Conservation (phyloP, 2,888 invertebrate species). For the Nysson spinosus region DNA sequence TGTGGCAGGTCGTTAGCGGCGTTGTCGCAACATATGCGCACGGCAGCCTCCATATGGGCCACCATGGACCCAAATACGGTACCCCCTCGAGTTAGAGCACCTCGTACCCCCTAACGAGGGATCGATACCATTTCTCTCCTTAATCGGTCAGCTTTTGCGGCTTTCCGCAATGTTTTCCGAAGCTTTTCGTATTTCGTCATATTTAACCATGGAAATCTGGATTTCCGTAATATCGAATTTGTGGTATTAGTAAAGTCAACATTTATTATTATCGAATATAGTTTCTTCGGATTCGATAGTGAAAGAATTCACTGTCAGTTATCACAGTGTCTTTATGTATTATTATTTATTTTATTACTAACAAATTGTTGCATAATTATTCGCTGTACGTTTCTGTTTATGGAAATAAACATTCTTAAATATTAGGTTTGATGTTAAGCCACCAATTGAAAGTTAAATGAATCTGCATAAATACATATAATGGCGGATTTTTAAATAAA, state of each 20-base stretch:
- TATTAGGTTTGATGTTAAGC: too few relatives aligned
- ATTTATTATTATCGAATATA: too few relatives aligned
- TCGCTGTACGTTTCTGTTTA: too few relatives aligned
- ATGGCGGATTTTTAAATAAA: too few relatives aligned
- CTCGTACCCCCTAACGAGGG: conserved; percentile 52
- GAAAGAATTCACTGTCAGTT: too few relatives aligned
- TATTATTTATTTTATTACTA: too few relatives aligned
- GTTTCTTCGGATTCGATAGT: too few relatives aligned
- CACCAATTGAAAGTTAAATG: too few relatives aligned
- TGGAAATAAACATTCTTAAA: too few relatives aligned
- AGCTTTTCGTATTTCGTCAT: background rate
- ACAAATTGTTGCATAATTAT: too few relatives aligned
- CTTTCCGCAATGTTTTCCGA: conserved; percentile 43
- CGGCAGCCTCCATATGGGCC: conserved; percentile 77
- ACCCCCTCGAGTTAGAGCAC: conserved; percentile 54
- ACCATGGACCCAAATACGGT: conserved; percentile 65
- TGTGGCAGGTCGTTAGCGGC: conserved; percentile 76
- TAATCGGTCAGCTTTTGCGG: conserved; percentile 55
- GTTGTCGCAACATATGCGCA: conserved; percentile 77
- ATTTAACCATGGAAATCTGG: background rate
- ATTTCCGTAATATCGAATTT: background rate
- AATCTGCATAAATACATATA: too few relatives aligned
- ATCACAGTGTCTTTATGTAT: too few relatives aligned
- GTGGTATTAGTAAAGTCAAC: background rate
- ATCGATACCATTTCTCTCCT: conserved; percentile 67